Evolutionary conservation across 2,113 vertebrate genomes (phyloP), one percentile per base, ranked within the genome.

Genomic region (Perognathus longimembris): DNA sequence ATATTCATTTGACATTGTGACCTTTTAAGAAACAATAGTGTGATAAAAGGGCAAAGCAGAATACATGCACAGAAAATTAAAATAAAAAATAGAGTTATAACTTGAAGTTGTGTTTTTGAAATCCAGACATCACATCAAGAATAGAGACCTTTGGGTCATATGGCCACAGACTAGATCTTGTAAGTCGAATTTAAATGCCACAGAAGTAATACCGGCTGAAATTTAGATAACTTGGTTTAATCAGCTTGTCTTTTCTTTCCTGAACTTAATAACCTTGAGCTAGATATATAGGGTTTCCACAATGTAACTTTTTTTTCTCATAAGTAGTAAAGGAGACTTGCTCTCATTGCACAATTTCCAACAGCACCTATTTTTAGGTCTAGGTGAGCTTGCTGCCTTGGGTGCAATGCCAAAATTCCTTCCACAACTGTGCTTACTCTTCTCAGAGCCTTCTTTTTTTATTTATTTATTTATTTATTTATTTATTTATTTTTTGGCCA

Each of bases 381-480:
- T 85, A 7, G 1, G 9, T 22, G 6, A 15, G 0, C 18, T 14
- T 5, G 8, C 20, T 38, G 2, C 0, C 10, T 77, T 38, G 18
- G 12, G 20, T 20, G 1, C 20, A 70, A 24, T 45, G 15, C 17
- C 17, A 34, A 5, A 57, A 71, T 54, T 82, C 50, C 2, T 34
- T 82, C 34, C 34, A 21, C 17, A 18, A 17, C 8, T 61, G 32
- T 10, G 36, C 18, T 4, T 54, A 3, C 14, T 61, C 71, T 4
- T 74, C 8, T 73, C 36, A 70, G 38, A 85, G 20, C 1, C 6
- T 82, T 88, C 57, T 38, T n/a, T n/a, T n/a, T n/a, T n/a, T n/a
- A n/a, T n/a, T n/a, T n/a, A n/a, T n/a, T n/a, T n/a, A n/a, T n/a
- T n/a, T n/a, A n/a, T n/a, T n/a, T n/a, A n/a, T n/a, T n/a, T n/a